A percentile compares a stretch with the other conserved stretches of the same genome.
These are phyloP conservation scores for Ictalurus furcatus DNA, from an alignment of 2,113 vertebrate species.

Conservation along the genomic window DNA sequence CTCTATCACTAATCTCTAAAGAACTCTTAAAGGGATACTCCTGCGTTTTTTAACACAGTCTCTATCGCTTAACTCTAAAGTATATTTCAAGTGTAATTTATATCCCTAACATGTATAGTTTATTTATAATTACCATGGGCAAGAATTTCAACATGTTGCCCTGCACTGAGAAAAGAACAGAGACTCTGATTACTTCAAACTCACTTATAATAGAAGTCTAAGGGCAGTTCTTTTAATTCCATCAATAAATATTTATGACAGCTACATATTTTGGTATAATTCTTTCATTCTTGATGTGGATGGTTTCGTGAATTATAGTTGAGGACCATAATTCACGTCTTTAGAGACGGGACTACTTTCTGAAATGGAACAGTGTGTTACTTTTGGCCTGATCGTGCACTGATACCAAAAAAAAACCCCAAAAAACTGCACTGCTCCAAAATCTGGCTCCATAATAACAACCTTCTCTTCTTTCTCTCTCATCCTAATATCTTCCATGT, in stretches of 20 bases:
- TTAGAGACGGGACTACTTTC: background rate
- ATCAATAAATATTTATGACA: background rate
- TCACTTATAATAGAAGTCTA: background rate
- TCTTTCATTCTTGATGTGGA: background rate
- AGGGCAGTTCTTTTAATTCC: background rate
- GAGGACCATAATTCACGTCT: background rate
- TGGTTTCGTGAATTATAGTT: background rate
- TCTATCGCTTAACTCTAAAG: no score
- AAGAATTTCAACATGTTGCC: no score
- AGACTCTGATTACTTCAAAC: no score
- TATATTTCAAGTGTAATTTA: no score
- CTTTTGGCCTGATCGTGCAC: background rate
- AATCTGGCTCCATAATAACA: background rate
- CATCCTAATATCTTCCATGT: background rate
- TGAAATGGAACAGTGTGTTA: no score
- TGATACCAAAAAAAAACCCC: background rate
- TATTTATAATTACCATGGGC: no score
- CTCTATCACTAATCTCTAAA: no score
- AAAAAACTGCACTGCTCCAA: background rate
- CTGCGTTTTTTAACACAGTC: no score
- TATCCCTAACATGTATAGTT: no score
- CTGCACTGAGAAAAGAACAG: background rate
- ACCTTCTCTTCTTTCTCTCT: background rate
- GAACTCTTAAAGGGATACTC: no score
- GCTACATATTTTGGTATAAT: background rate